Evolutionary conservation across 2,113 vertebrate genomes (phyloP).

Genomic region (Anguilla rostrata): DNA sequence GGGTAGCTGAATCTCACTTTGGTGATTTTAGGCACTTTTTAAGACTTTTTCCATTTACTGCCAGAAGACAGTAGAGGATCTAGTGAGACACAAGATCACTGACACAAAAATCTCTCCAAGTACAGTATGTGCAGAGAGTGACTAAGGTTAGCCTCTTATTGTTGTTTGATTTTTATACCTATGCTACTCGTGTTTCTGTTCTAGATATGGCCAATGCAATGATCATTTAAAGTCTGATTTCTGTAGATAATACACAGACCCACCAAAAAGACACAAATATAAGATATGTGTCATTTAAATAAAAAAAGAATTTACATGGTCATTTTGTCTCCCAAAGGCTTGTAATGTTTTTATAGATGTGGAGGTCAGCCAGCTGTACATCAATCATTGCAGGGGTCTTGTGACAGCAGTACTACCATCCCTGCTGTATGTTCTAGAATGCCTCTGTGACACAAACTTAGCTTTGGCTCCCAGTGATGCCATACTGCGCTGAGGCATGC

Average conservation of each 20-base stretch:
- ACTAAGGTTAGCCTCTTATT: background rate
- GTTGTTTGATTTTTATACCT: background rate
- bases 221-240: background rate
- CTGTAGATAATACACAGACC: background rate
- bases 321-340: background rate
- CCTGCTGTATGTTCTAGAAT: background rate
- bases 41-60: background rate
- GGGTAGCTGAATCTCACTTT: too few relatives aligned
- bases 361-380: background rate
- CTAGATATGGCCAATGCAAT: background rate
- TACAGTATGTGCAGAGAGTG: background rate
- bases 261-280: background rate
- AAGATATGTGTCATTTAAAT: background rate
- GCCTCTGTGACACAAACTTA: background rate
- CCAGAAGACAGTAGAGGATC: background rate
- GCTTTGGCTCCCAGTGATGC: background rate
- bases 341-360: background rate
- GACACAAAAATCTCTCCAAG: background rate
- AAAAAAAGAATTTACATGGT: background rate
- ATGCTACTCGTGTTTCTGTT: background rate
- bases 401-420: background rate
- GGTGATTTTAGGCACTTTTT: background rate
- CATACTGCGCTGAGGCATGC: too few relatives aligned
- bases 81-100: conserved; percentile 3
- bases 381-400: background rate